These are phyloP conservation scores for Gallinago stenura DNA, from an alignment of 2,797 vertebrate species.

Conservation along the genomic window DNA sequence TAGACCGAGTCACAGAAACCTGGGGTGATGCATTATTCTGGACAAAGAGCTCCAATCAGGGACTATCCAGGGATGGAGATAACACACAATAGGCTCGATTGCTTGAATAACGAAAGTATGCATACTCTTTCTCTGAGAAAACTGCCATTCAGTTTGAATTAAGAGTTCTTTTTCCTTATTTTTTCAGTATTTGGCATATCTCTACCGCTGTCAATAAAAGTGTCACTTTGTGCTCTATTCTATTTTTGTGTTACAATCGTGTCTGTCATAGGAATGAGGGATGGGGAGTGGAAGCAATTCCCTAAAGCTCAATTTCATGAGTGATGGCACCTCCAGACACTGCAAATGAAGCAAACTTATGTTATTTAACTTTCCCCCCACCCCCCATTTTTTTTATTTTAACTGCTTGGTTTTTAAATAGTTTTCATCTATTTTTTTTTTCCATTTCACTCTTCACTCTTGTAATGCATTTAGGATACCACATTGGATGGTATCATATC, in stretches of 20 bases:
- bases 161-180: background rate
- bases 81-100: background rate
- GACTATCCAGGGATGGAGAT: background rate
- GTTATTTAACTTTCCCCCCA: background rate
- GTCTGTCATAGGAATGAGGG: background rate
- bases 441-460: background rate
- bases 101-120: background rate
- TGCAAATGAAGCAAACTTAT: background rate
- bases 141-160: background rate
- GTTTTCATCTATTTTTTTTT: background rate
- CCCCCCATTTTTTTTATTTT: fast-evolving
- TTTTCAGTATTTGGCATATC: background rate
- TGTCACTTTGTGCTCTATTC: background rate
- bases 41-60: background rate
- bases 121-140: background rate
- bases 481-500: background rate
- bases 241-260: background rate
- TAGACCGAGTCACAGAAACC: background rate
- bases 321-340: background rate
- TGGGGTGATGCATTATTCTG: background rate
- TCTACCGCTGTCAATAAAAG: background rate
- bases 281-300: background rate
- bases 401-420: background rate
- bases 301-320: background rate
- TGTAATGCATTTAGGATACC: background rate